Conservation (phyloP, 1,140 invertebrate genomes). For the Zaprionus tsacasi region DNA sequence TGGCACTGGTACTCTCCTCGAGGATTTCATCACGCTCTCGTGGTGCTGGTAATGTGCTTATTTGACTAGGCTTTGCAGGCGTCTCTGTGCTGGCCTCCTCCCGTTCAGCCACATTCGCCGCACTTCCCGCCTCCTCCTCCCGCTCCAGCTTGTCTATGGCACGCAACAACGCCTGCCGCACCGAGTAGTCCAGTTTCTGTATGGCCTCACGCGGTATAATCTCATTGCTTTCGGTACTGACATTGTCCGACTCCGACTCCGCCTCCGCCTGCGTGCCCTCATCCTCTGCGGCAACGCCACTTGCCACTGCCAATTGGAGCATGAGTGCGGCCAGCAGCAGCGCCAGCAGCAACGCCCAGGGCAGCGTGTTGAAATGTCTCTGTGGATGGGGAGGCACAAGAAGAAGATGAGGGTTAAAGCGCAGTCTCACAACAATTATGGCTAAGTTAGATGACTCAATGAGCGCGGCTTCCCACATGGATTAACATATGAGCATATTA, state of each 20-base stretch:
- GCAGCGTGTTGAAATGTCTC: conserved; percentile 65
- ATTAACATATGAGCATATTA: conserved; percentile 8
- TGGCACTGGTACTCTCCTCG: conserved; percentile 72
- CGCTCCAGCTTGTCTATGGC: conserved; percentile 89
- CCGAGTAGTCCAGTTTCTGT: conserved; percentile 87
- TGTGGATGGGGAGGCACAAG: conserved; percentile 15
- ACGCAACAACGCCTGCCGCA: conserved; percentile 89
- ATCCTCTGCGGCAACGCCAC: conserved; percentile 48
- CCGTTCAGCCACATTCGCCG: conserved; percentile 62
- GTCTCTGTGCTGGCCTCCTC: conserved; percentile 26
- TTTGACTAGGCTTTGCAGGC: conserved; percentile 27
- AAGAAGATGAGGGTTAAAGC: not conserved
- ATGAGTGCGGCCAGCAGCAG: conserved; percentile 58
- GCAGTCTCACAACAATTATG: conserved; percentile 1
- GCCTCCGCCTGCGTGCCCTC: conserved; percentile 61
- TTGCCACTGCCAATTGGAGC: conserved; percentile 53
- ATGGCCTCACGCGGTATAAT: conserved; percentile 85
- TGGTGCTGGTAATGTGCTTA: conserved; percentile 50
- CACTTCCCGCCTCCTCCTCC: conserved; percentile 72
- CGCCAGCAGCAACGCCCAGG: conserved; percentile 61
- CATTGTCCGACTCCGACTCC: conserved; percentile 83
- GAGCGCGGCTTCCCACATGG: conserved; percentile 24
- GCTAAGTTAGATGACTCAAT: conserved; percentile 62
- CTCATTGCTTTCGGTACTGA: conserved; percentile 84
- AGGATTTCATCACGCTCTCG: conserved; percentile 76